phyloP scores from a whole-genome alignment of 2,113 vertebrate genomes.

The Tragelaphus strepsiceros region DNA sequence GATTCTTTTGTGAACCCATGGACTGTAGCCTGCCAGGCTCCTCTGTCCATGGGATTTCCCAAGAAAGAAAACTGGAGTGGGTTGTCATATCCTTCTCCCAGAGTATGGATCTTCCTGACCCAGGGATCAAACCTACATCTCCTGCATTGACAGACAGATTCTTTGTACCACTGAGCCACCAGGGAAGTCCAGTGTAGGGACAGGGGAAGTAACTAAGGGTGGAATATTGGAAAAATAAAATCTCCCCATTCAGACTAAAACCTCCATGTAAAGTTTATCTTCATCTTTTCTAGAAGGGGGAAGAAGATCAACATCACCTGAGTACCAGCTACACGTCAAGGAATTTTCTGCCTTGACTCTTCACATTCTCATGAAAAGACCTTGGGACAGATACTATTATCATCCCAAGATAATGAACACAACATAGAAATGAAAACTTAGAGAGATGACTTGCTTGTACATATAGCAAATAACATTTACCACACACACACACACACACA shows the following conservation, averaged over 20 bases:
- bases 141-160: background rate
- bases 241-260: background rate
- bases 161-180: background rate
- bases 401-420: background rate
- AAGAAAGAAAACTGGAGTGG: background rate
- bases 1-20: background rate
- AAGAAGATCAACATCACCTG: background rate
- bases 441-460: background rate
- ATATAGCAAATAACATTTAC: background rate
- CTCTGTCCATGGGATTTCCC: background rate
- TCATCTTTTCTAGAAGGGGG: background rate
- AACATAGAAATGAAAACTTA: background rate
- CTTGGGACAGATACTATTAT: background rate
- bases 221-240: background rate
- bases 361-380: background rate
- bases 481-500: background rate
- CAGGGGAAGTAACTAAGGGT: background rate
- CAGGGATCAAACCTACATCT: background rate
- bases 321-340: background rate
- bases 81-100: background rate
- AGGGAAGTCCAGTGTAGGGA: background rate
- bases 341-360: background rate
- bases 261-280: background rate
- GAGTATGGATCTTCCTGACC: background rate
- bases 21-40: background rate